These are phyloP conservation scores for Leptopterna dolabrata DNA, from an alignment of 2,888 invertebrate species.

Conservation along the genomic window DNA sequence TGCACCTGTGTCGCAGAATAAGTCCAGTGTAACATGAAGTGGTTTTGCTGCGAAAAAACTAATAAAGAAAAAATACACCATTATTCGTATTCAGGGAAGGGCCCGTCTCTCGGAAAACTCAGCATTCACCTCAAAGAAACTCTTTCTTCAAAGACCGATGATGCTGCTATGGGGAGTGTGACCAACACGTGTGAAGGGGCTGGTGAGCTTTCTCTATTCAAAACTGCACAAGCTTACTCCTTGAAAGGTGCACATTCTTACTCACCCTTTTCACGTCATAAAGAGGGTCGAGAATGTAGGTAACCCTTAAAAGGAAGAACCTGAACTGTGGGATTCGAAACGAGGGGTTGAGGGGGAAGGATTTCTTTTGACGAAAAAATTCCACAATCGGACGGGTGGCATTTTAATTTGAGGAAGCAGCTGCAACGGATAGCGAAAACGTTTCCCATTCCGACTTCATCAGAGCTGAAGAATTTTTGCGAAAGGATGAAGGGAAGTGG, in stretches of 20 bases:
- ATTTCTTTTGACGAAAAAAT: neutral
- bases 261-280: constrained; percentile 20
- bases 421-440: neutral
- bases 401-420: constrained; percentile 6
- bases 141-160: neutral
- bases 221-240: neutral
- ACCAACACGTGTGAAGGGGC: constrained; percentile 12
- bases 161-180: neutral
- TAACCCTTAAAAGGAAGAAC: constrained; percentile 3
- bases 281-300: constrained; percentile 16
- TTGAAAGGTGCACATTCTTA: constrained; percentile 17
- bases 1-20: neutral
- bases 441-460: neutral
- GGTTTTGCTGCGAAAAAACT: neutral
- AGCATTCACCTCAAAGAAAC: neutral
- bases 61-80: neutral
- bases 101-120: neutral
- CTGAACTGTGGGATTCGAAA: neutral
- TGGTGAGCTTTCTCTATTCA: neutral
- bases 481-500: neutral
- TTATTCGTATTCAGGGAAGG: neutral
- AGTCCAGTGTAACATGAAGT: neutral
- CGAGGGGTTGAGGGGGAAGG: neutral
- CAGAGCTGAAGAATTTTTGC: neutral
- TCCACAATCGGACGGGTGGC: constrained; percentile 15